Evolutionary conservation across 2,113 vertebrate genomes (phyloP), one percentile per base, ranked within the genome.

Genomic region (Caracal caracal): DNA sequence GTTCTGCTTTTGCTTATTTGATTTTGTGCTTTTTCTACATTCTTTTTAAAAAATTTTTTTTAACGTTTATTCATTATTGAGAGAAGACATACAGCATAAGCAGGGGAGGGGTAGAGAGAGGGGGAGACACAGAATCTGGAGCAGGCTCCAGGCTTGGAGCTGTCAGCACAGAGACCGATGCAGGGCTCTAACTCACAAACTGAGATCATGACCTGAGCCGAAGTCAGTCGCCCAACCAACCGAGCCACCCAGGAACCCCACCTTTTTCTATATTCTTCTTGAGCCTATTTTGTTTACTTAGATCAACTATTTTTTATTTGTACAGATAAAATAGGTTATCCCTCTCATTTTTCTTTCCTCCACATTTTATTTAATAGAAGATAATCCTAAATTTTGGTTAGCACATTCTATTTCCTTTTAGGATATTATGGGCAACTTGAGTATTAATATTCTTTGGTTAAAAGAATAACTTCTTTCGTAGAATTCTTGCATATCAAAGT

Each of bases 321-420:
- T 85, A 53, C 33, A 22, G 33, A 92, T 92, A 89, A 96, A 94
- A 35, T 91, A 82, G 40, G 28, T 53, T 12, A 96, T 83, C 51
- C 56, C 1, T 83, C 24, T 94, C 85, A 66, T 86, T 95, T 89
- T 92, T 84, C 68, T 86, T 86, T 61, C 51, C 24, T 88, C 26
- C 80, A 68, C 17, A 83, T 92, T 96, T 92, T 84, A 49, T 88
- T 83, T 96, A 94, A 95, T 83, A 95, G 47, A 87, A 96, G 96
- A 40, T 16, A 96, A 88, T 59, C 26, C 33, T 71, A 90, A 76
- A 84, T 88, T 88, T 88, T 88, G 53, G 43, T 76, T 88, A 93
- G 61, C 24, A 49, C 47, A 63, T 90, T 90, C 51, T 8, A 89
- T 84, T 78, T 96, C 65, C 26, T 94, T 92, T 84, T 75, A 76